Base-by-base conservation (phyloP, 2,797 vertebrate species). In the Spatula clypeata region DNA sequence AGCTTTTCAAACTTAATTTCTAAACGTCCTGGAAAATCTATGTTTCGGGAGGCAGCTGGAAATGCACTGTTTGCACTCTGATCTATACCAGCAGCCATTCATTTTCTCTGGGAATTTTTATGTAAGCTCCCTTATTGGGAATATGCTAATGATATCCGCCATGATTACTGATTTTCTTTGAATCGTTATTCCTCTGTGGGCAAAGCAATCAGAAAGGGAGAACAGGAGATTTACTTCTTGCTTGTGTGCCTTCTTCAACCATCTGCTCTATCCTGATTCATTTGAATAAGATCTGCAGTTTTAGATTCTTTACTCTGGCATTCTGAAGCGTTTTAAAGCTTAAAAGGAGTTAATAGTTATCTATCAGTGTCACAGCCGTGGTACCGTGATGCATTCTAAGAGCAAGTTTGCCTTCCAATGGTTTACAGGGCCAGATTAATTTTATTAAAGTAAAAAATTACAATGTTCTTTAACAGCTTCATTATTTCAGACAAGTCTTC, bases 131-230 rank as follows among this genome's bases (percentile, higher is more conserved):
- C 98, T 99, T 99, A 99, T 99, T 99, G 99, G 98, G 99, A 99
- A 98, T 99, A 99, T 99, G 99, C 99, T 99, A 99, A 99, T 99
- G 98, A 98, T 98, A 99, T 99, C 98, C 98, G 77, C 98, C 98
- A 98, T 99, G 98, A 99, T 99, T 99, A 99, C 99, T 98, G 98
- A 99, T 99, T 99, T 99, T 99, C 99, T 99, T 99, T 98, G 98
- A 99, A 99, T 99, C 98, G 97, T 99, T 99, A 99, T 99, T 99
- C 98, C 98, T 97, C 97, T 98, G 98, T 99, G 99, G 99, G 98
- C 98, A 98, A 98, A 98, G 98, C 98, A 99, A 99, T 99, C 99
- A 98, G 98, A 98, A 98, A 98, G 97, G 98, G 98, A 98, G 98
- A 98, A 98, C 98, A 97, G 98, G 96, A 99, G 98, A 99, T 99